phyloP scores from a whole-genome alignment of 2,888 invertebrate species.

The Tribolium freemani region DNA sequence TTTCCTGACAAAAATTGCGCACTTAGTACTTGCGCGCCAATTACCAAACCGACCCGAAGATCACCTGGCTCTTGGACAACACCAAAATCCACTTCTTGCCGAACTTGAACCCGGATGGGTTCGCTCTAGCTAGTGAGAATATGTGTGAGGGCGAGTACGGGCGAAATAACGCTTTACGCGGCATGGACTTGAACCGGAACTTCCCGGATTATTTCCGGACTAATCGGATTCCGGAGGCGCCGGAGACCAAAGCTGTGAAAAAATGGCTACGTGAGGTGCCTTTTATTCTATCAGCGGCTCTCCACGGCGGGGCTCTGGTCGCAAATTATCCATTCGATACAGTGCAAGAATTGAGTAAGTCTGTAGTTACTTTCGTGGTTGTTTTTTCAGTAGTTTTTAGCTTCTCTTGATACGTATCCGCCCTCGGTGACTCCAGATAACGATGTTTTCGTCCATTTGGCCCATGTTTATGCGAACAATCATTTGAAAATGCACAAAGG shows the following conservation, averaged over 20 bases:
- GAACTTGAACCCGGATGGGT: constrained; percentile 84
- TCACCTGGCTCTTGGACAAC: constrained; percentile 74
- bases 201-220: constrained; percentile 74
- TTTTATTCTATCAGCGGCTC: constrained; percentile 75
- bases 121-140: constrained; percentile 63
- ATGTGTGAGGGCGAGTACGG: constrained; percentile 58
- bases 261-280: constrained; percentile 72
- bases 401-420: constrained; percentile 46
- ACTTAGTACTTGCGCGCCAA: constrained; percentile 69
- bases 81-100: constrained; percentile 82
- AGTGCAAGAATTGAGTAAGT: constrained; percentile 64
- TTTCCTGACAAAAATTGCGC: constrained; percentile 1
- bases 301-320: constrained; percentile 78
- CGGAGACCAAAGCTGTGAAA: constrained; percentile 73
- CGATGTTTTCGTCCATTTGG: constrained; percentile 74
- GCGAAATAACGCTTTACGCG: constrained; percentile 56
- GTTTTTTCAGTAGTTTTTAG: constrained; percentile 37
- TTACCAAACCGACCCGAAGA: constrained; percentile 68
- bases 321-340: constrained; percentile 81
- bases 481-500: constrained; percentile 74
- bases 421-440: constrained; percentile 75
- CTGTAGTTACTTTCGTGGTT: neutral
- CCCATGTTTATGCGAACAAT: constrained; percentile 71
- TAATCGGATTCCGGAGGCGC: constrained; percentile 67
- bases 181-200: constrained; percentile 72